These are phyloP conservation scores for Turritopsis rubra DNA, from an alignment of 30 jellyfish, hydroid and myxozoan genomes.

Conservation along the genomic window DNA sequence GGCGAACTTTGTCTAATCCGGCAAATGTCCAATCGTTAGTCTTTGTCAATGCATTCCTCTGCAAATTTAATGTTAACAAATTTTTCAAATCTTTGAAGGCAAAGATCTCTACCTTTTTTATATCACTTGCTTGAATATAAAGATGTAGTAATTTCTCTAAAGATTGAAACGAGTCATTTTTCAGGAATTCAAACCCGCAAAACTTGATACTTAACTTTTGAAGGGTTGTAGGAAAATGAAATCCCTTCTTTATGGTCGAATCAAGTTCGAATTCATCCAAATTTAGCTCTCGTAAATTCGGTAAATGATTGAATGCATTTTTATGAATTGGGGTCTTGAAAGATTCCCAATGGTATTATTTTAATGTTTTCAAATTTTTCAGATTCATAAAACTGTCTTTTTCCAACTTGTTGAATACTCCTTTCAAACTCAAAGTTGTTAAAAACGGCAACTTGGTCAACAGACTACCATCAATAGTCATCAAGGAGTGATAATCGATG, in stretches of 20 bases:
- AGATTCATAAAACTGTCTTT: background rate
- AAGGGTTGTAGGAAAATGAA: background rate
- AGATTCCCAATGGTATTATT: background rate
- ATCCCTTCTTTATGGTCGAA: background rate
- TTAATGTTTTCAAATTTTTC: background rate
- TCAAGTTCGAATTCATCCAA: background rate
- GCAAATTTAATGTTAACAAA: background rate
- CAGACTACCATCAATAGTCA: background rate
- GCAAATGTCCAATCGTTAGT: background rate
- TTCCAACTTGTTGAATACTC: background rate
- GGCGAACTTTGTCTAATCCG: background rate
- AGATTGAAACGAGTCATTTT: background rate
- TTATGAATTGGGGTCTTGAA: background rate
- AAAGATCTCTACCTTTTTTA: background rate
- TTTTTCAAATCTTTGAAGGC: background rate
- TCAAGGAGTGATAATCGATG: background rate
- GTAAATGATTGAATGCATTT: background rate
- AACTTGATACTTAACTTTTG: background rate
- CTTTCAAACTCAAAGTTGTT: background rate
- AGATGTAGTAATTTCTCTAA: background rate
- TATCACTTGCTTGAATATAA: background rate
- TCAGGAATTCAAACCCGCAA: background rate
- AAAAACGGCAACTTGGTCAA: background rate
- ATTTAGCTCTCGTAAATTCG: background rate
- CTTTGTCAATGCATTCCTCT: background rate